Evolutionary conservation across 2,888 invertebrate genomes (phyloP).

Genomic region (Drosophila trichaetosa): DNA sequence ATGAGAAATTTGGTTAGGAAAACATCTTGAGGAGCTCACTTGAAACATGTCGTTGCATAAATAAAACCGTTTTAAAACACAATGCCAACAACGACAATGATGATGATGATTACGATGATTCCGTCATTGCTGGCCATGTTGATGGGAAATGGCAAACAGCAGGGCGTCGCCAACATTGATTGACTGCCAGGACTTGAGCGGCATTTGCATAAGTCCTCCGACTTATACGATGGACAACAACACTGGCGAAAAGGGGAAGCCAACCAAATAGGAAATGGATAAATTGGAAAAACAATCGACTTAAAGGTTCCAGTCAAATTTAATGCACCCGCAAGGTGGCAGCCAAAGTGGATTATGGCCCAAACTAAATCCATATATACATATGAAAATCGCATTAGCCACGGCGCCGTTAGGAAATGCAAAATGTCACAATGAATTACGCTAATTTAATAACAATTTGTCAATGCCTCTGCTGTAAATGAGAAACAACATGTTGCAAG

Average conservation of each 20-base stretch:
- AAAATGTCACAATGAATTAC: background rate
- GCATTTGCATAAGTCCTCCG: slow-evolving; percentile 68
- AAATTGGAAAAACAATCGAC: slow-evolving; percentile 24
- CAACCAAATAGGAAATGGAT: slow-evolving; percentile 2
- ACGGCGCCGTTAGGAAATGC: background rate
- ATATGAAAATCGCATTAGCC: slow-evolving; percentile 27
- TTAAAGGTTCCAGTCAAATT: slow-evolving; percentile 11
- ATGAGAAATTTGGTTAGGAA: slow-evolving; percentile 75
- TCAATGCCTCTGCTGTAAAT: background rate
- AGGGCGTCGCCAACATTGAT: slow-evolving; percentile 56
- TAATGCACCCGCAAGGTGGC: slow-evolving; percentile 13
- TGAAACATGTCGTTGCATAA: slow-evolving; percentile 76
- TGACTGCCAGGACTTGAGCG: slow-evolving; percentile 50
- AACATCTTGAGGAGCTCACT: slow-evolving; percentile 65
- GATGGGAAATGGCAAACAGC: slow-evolving; percentile 7
- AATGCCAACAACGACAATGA: slow-evolving; percentile 43
- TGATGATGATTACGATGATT: slow-evolving; percentile 20
- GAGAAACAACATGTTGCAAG: background rate
- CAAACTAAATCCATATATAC: slow-evolving; percentile 12
- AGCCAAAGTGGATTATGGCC: slow-evolving; percentile 13
- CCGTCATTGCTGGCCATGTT: slow-evolving; percentile 1
- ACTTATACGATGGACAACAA: slow-evolving; percentile 45
- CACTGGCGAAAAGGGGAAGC: slow-evolving; percentile 1
- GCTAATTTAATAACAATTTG: slow-evolving; percentile 25
- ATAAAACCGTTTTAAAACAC: slow-evolving; percentile 73